A percentile compares a stretch with the other conserved stretches of the same genome.
These are phyloP conservation scores for Trialeurodes vaporariorum DNA, from an alignment of 1,140 invertebrate species.

Conservation along the genomic window DNA sequence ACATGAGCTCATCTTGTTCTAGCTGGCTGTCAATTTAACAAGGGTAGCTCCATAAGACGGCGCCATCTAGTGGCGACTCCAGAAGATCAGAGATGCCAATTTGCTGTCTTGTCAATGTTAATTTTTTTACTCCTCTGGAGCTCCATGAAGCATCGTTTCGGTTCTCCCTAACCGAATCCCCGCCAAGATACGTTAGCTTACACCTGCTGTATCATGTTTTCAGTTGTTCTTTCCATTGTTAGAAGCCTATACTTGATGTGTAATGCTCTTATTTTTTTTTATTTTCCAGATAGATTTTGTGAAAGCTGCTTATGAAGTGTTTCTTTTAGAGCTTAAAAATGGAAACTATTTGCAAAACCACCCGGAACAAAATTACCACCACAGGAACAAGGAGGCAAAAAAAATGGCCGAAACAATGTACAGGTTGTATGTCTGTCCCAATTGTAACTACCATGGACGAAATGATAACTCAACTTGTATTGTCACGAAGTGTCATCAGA, in stretches of 20 bases:
- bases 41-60: too few species aligned
- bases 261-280: too few species aligned
- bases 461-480: constrained; percentile 14
- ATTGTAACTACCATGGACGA: constrained; percentile 11
- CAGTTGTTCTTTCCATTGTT: not conserved
- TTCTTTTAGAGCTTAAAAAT: not conserved
- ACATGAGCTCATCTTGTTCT: too few species aligned
- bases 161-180: too few species aligned
- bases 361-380: not conserved
- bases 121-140: too few species aligned
- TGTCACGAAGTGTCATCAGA: constrained; percentile 11
- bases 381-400: not conserved
- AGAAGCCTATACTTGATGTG: not conserved
- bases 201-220: too few species aligned
- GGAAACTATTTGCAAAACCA: not conserved
- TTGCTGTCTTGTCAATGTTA: too few species aligned
- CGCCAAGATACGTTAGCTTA: too few species aligned
- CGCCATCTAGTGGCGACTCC: too few species aligned
- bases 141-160: too few species aligned
- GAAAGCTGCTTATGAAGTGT: not conserved
- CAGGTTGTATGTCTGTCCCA: not conserved
- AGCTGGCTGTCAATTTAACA: too few species aligned
- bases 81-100: too few species aligned
- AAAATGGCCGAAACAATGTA: not conserved
- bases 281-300: not conserved